Conservation (phyloP, 2,797 vertebrate species). For the Paedocypris micromegethes region DNA sequence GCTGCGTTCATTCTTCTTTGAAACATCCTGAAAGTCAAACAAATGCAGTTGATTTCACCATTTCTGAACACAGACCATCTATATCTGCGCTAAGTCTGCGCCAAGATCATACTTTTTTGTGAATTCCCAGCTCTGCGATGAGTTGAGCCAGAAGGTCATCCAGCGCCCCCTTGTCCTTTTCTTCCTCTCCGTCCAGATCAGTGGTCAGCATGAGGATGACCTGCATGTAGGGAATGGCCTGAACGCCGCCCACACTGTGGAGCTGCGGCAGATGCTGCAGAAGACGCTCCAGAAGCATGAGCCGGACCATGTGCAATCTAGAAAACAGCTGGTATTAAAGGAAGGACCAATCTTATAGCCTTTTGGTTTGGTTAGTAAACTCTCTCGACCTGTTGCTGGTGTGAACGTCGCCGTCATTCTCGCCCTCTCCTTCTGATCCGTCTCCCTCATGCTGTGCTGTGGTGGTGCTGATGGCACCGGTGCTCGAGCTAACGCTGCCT, state of each 20-base stretch:
- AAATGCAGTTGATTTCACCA: neutral
- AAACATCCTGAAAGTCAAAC: conserved; percentile 76
- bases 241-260: conserved; percentile 89
- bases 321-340: neutral
- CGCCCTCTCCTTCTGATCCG: conserved; percentile 90
- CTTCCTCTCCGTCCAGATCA: conserved; percentile 94
- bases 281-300: conserved; percentile 93
- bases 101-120: conserved; percentile 81
- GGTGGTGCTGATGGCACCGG: conserved; percentile 93
- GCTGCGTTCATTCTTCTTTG: conserved; percentile 92
- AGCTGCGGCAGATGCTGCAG: conserved; percentile 90
- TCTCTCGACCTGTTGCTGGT: conserved; percentile 85
- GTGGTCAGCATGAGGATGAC: conserved; percentile 97
- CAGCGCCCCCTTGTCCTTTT: conserved; percentile 95
- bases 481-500: conserved; percentile 95
- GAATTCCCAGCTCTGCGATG: conserved; percentile 90
- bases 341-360: no score
- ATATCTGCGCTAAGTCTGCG: no score
- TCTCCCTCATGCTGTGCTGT: conserved; percentile 97
- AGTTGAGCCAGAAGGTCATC: conserved; percentile 92
- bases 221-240: conserved; percentile 98
- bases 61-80: neutral
- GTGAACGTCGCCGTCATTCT: conserved; percentile 89
- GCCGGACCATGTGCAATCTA: conserved; percentile 94
- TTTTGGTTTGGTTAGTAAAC: conserved; percentile 3